Conservation (phyloP, 2,797 vertebrate species). For the Acanthopagrus latus region DNA sequence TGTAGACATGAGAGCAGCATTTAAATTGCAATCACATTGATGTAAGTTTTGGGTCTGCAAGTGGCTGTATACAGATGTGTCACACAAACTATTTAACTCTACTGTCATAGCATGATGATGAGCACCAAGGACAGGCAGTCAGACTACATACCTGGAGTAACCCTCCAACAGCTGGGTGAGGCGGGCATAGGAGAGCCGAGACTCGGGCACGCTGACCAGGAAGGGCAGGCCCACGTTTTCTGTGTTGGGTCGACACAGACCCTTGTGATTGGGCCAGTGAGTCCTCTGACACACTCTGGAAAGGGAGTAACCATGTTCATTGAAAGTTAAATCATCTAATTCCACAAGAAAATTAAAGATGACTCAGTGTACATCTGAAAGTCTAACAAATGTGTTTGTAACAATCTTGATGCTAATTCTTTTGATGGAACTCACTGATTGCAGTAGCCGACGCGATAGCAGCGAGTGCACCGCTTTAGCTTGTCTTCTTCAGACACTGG, state of each 20-base stretch:
- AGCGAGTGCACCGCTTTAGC: conserved; percentile 95
- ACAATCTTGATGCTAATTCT: neutral
- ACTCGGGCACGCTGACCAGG: conserved; percentile 94
- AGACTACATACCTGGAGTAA: conserved; percentile 90
- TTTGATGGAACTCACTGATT: conserved; percentile 91
- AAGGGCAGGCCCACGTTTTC: conserved; percentile 97
- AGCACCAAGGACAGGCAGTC: neutral
- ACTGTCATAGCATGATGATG: no score
- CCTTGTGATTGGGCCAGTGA: conserved; percentile 96
- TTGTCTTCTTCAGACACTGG: conserved; percentile 95
- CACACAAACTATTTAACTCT: no score
- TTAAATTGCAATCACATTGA: no score
- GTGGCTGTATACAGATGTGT: no score
- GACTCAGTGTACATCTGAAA: neutral
- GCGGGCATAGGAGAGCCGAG: conserved; percentile 92
- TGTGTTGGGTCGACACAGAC: conserved; percentile 88
- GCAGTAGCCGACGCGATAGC: conserved; percentile 98
- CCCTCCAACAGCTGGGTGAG: conserved; percentile 95
- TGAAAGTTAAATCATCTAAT: neutral
- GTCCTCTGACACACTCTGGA: conserved; percentile 93
- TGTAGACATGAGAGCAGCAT: no score
- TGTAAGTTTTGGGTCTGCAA: no score
- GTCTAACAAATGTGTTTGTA: no score
- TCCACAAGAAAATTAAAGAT: neutral
- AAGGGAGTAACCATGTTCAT: neutral